Base-by-base conservation (phyloP, 2,797 vertebrate species). In the Miichthys miiuy region DNA sequence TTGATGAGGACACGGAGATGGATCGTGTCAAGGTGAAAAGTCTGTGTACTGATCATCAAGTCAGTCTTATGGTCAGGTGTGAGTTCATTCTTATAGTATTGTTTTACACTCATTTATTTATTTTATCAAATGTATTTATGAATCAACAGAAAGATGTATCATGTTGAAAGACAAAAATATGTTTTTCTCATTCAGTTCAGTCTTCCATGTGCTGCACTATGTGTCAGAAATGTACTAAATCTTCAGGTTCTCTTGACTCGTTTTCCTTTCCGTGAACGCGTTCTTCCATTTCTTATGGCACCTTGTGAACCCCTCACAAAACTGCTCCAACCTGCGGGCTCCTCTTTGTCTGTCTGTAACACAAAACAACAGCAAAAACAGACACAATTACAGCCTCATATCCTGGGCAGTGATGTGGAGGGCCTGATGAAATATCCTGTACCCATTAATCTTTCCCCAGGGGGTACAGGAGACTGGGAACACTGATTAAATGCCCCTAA, bases 401-500 rank as follows among this genome's bases (percentile, higher is more conserved):
- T 90, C 88, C 84, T 90, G 86, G 48, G 44, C 56, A 84, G 86
- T 88, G 87, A 91, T 92, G 86, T 87, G 87, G 77, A 87, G 48
- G 82, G 52, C 80, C 84, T 87, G 89, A 91, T 91, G 91, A 95
- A 95, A 94, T 93, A 95, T 95, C 93, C 93, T 92, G 86, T 87
- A 88, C 86, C 91, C 92, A 96, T 96, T 96, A 94, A 95, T 96
- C 96, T 95, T 94, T 89, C 85, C 89, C 91, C 89, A 79, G 82
- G 87, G 91, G 91, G 91, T 79, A 83, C 87, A 88, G 89, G 87
- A 92, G 91, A 94, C 93, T 88, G 84, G 87, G 87, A 89, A 74
- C 62, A 85, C 87, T 96, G 96, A 97, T 96, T 95, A 96, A 97
- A 96, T 92, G 91, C 84, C 89, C 86, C 84, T 96, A 96, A 96